Evolutionary conservation across 2,797 vertebrate genomes (phyloP).

Genomic region (Onychomys arenicola): DNA sequence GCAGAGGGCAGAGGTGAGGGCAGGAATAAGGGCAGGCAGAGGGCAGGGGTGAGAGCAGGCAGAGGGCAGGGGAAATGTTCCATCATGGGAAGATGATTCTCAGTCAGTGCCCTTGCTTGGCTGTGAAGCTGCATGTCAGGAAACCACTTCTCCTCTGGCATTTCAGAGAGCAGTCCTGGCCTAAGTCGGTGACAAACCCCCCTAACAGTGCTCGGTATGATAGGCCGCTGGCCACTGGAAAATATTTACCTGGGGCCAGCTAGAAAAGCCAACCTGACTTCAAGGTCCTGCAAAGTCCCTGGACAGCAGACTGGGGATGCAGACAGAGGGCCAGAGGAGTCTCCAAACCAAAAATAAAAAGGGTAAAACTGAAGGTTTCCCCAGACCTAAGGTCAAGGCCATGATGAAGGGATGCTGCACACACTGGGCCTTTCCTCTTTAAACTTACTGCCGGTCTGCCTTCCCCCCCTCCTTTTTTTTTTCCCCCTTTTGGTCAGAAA

Average conservation of each 20-base stretch:
- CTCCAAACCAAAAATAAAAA: constrained; percentile 11
- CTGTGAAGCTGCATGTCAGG: background rate
- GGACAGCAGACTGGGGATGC: background rate
- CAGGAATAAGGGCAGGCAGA: too few relatives aligned
- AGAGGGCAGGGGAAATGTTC: background rate
- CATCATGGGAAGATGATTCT: background rate
- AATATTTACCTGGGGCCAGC: background rate
- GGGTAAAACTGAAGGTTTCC: background rate
- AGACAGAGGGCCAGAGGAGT: background rate
- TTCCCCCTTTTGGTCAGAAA: constrained; percentile 59
- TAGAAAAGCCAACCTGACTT: background rate
- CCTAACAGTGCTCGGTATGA: background rate
- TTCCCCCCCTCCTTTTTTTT: background rate
- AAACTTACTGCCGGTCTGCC: background rate
- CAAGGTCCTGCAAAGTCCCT: background rate
- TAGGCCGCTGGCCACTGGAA: background rate
- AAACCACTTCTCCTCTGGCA: background rate
- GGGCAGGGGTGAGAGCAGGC: background rate
- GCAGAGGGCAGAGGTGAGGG: too few relatives aligned
- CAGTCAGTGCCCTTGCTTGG: background rate
- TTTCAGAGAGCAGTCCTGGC: background rate
- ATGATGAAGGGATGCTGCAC: background rate
- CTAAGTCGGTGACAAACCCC: background rate
- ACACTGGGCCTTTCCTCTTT: background rate
- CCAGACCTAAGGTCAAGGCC: background rate